A percentile compares a stretch with the other conserved stretches of the same genome.
Evolutionary conservation across 2,888 invertebrate genomes (phyloP).

Genomic region (Aradus depressus): DNA sequence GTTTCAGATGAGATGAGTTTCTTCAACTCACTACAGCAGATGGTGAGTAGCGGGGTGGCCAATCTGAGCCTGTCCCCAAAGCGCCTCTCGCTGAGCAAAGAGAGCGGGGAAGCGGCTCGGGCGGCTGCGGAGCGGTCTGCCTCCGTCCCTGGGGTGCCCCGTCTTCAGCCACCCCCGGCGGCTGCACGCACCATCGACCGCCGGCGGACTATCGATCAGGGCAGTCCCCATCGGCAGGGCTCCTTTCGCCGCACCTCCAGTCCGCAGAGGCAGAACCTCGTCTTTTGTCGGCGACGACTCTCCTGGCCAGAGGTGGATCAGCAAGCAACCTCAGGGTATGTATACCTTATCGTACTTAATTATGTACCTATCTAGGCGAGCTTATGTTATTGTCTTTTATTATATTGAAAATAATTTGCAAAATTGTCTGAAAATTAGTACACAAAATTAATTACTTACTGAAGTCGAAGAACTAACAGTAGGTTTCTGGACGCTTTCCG

Average conservation of each 20-base stretch:
- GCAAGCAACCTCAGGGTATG: slow-evolving; percentile 72
- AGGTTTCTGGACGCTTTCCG: too few species aligned
- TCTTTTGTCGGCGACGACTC: slow-evolving; percentile 63
- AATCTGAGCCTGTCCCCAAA: slow-evolving; percentile 66
- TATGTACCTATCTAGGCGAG: too few species aligned
- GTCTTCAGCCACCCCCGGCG: slow-evolving; percentile 61
- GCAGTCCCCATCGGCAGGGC: slow-evolving; percentile 18
- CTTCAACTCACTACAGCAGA: slow-evolving; percentile 72
- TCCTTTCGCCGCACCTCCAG: slow-evolving; percentile 32
- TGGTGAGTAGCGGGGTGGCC: slow-evolving; percentile 76
- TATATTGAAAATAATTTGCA: too few species aligned
- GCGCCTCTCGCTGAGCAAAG: slow-evolving; percentile 56
- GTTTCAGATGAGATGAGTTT: slow-evolving; percentile 56
- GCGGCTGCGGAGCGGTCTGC: slow-evolving; percentile 33
- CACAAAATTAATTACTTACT: too few species aligned
- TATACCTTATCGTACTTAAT: slow-evolving; percentile 21
- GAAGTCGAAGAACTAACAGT: too few species aligned
- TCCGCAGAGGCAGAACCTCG: slow-evolving; percentile 51
- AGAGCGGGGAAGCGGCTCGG: slow-evolving; percentile 37
- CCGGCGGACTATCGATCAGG: slow-evolving; percentile 10
- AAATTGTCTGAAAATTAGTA: too few species aligned
- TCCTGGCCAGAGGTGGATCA: slow-evolving; percentile 81
- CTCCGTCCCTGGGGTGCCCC: slow-evolving; percentile 38
- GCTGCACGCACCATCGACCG: slow-evolving; percentile 38
- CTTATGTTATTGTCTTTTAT: too few species aligned